phyloP scores from a whole-genome alignment of 2,113 vertebrate species.

The Anolis carolinensis region DNA sequence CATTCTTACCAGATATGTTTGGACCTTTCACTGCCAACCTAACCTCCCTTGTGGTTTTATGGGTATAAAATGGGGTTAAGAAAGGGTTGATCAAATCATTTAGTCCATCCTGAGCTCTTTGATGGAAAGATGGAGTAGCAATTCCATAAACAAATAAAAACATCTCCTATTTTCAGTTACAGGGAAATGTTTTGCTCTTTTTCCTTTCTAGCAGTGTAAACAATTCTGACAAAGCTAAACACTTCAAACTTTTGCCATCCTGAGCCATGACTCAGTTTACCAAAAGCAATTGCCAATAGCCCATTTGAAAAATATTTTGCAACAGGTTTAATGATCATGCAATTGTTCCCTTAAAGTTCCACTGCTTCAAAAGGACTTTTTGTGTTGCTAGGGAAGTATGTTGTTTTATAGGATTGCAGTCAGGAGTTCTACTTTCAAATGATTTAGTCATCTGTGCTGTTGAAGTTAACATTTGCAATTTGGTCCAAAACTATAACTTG shows the following conservation, averaged over 20 bases:
- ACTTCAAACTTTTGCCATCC: neutral
- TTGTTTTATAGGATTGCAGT: neutral
- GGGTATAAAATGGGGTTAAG: neutral
- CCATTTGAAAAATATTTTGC: neutral
- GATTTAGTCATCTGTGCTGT: neutral
- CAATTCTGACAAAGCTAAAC: neutral
- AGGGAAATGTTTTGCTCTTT: neutral
- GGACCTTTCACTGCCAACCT: neutral
- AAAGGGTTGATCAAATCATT: neutral
- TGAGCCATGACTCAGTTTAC: fast-evolving
- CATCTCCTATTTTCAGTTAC: neutral
- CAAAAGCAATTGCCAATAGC: neutral
- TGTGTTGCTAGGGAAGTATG: neutral
- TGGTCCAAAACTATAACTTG: neutral
- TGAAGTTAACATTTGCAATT: conserved; percentile 1
- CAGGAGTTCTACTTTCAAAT: neutral
- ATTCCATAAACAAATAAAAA: neutral
- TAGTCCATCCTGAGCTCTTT: neutral
- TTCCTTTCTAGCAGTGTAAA: neutral
- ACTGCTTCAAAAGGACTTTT: neutral
- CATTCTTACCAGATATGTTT: neutral
- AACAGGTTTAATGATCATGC: neutral
- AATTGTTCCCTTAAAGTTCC: neutral
- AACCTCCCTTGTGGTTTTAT: neutral
- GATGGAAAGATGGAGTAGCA: neutral